Evolutionary conservation across 2,113 vertebrate genomes (phyloP).

Genomic region (Coreoperca whiteheadi): DNA sequence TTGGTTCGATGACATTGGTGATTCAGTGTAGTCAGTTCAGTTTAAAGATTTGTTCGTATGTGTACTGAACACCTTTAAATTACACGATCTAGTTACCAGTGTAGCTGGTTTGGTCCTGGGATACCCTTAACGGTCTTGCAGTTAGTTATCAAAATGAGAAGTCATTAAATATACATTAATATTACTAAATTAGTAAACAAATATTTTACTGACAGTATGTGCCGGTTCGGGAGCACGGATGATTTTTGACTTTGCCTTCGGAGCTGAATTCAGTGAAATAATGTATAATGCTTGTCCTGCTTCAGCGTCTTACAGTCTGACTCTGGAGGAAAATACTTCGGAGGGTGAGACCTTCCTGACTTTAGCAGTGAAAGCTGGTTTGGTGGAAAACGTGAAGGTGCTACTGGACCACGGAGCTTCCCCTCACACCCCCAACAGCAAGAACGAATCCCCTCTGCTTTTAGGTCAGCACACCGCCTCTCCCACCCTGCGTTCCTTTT

Average conservation of each 20-base stretch:
- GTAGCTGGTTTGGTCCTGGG: too few species aligned
- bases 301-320: conserved; percentile 60
- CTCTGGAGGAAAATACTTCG: conserved; percentile 86
- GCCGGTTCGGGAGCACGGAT: not conserved
- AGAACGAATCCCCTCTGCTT: conserved; percentile 87
- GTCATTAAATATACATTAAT: too few species aligned
- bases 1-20: too few species aligned
- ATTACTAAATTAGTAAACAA: too few species aligned
- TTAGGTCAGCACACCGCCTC: conserved; percentile 75
- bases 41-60: too few species aligned
- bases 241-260: not conserved
- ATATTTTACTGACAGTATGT: not conserved
- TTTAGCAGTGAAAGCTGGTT: conserved; percentile 81
- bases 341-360: conserved; percentile 87
- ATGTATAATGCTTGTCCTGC: not conserved
- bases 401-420: conserved; percentile 86
- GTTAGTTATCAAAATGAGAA: too few species aligned
- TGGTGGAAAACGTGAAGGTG: conserved; percentile 81
- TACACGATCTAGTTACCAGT: too few species aligned
- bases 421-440: conserved; percentile 85
- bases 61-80: too few species aligned
- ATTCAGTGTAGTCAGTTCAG: too few species aligned
- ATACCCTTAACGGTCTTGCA: too few species aligned
- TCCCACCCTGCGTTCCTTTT: not conserved
- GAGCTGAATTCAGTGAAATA: not conserved